Evolutionary conservation across 2,888 invertebrate genomes (phyloP), one percentile per base, ranked within the genome.

Genomic region (Smittia sp.): DNA sequence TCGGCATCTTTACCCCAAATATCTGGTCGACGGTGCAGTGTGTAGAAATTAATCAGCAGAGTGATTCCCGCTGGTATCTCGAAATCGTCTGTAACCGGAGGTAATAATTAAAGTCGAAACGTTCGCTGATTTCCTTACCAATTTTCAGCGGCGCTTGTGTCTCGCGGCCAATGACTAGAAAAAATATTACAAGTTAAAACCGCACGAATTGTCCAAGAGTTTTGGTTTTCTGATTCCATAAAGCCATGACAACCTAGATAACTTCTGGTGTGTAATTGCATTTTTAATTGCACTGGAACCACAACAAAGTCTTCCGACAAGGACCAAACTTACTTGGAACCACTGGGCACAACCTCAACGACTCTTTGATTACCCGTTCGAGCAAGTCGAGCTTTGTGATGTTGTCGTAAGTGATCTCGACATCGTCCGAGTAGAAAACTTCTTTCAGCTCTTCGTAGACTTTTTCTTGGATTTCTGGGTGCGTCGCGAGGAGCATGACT

Each of bases 341-440:
- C 2, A 72, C 72, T 58, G 72, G 72, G 62, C 72, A 72, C 25
- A 72, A 25, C 38, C 72, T 27, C 11, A 72, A 20, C 9, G 72
- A 72, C 32, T 72, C 72, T 62, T 72, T 72, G 11, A 72, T 72
- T 0, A 72, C 72, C 7, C 72, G 18, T 15, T 72, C 72, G 62
- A 72, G 72, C 15, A 58, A 72, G 24, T 58, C 62, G 3, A 72
- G 15, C 24, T 72, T 72, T 4, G n/a, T 13, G 1, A 72, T 38
- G 39, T 62, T 72, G 15, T 72, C 72, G 13, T 72, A 72, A 7
- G 15, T 41, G 1, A 72, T 41, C 15, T 58, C 72, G 39, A 72
- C 62, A 1, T 72, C 72, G 22, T 72, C 72, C 0, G 58, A 62
- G 15, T 72, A 72, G 18, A 72, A 72, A 27, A 72, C 62, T 62